Conservation (phyloP, 2,797 vertebrate genomes). For the Alexandromys oeconomus region DNA sequence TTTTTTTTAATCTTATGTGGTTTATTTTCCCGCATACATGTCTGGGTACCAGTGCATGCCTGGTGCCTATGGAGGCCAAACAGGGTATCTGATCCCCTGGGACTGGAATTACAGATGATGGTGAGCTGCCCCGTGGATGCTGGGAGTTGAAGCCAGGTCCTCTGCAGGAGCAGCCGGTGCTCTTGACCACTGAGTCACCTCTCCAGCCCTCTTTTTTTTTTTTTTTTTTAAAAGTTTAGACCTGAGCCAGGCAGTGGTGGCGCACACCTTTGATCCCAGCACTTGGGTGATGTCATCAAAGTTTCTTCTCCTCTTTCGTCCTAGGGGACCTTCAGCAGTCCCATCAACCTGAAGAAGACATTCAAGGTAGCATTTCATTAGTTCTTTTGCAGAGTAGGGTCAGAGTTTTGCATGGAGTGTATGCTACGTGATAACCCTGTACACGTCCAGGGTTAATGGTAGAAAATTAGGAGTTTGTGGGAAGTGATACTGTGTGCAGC, state of each 20-base stretch:
- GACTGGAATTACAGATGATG: not conserved
- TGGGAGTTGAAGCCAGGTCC: not conserved
- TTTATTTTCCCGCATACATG: not conserved
- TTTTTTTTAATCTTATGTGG: not conserved
- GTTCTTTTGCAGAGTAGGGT: not conserved
- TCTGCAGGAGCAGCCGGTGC: not conserved
- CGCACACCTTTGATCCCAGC: too few species aligned
- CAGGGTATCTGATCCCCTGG: not conserved
- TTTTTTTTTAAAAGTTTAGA: not conserved
- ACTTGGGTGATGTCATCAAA: constrained; percentile 17
- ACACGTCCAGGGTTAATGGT: not conserved
- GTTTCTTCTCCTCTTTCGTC: constrained; percentile 57
- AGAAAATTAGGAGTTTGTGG: not conserved
- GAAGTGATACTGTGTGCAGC: not conserved
- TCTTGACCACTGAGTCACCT: not conserved
- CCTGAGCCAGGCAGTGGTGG: too few species aligned
- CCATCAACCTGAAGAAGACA: constrained; percentile 95
- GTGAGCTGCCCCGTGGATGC: not conserved
- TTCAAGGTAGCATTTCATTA: constrained; percentile 92
- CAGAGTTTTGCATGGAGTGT: not conserved
- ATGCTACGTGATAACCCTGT: not conserved
- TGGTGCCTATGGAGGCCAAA: not conserved
- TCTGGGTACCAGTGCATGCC: not conserved
- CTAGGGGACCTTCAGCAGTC: constrained; percentile 96
- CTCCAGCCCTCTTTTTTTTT: not conserved